Base-by-base conservation (phyloP, 2,113 vertebrate genomes). In the Chauna torquata region DNA sequence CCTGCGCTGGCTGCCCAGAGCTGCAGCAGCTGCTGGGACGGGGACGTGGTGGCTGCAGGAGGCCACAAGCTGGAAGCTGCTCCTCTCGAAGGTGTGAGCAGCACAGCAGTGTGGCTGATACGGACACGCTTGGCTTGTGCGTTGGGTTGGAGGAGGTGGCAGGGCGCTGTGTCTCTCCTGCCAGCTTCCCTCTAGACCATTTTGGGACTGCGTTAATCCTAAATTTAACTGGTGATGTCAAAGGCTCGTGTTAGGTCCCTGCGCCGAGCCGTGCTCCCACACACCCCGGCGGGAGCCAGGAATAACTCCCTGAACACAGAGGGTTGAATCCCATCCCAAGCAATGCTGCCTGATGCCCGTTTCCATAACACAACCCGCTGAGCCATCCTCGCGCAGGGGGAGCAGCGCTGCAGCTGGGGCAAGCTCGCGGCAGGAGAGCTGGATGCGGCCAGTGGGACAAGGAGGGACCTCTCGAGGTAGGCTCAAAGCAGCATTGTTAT, bases 171-270 rank as follows among this genome's bases (percentile, higher is more conserved):
- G 34, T 83, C 40, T 86, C 50, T 84, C 42, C 45, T 23, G 44
- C n/a, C 61, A 44, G 9, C 66, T 94, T 85, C 47, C 44, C 70
- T 92, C 49, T 30, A 62, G 81, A 76, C 52, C 47, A 40, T 85
- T 95, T 94, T 82, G 79, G 70, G 65, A 64, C 61, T 34, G 38
- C 47, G 57, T 27, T 92, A 78, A 87, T 87, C 61, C 93, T 92
- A 85, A 92, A 76, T 94, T 87, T 96, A 90, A 94, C 81, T 85
- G 68, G 52, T 82, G 86, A 95, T 96, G 93, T 95, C 93, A 85
- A 95, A 89, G 57, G 81, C 81, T 92, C 52, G 15, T 36, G 30
- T 96, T 87, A 84, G 77, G 61, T 92, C 47, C 47, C 57, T 49
- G 57, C n/a, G 49, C 2, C 0, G 3, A 68, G 69, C 54, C 45